Percentiles rank a stretch among this genome's conserved stretches.
These are phyloP conservation scores for Ptilorrhoa leucosticta DNA, from an alignment of 2,113 vertebrate species.

Conservation along the genomic window DNA sequence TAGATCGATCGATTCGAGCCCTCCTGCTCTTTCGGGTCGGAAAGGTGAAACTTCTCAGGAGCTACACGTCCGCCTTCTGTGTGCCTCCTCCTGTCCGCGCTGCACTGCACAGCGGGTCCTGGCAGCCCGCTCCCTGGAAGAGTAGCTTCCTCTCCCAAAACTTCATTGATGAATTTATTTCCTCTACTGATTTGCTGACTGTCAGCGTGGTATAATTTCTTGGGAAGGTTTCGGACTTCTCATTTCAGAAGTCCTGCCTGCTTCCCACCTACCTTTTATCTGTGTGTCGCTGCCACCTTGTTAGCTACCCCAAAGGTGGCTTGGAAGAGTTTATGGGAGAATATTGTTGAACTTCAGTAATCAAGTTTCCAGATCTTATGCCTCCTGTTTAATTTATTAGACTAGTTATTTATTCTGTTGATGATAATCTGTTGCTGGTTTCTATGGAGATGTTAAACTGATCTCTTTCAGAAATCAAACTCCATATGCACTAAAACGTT, in stretches of 20 bases:
- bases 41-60: slow-evolving; percentile 37
- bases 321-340: slow-evolving; percentile 72
- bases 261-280: not conserved
- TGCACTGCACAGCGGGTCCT: not conserved
- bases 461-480: slow-evolving; percentile 89
- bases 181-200: slow-evolving; percentile 22
- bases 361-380: slow-evolving; percentile 86
- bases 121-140: not conserved
- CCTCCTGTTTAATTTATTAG: slow-evolving; percentile 90
- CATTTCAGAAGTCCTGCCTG: not conserved
- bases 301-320: slow-evolving; percentile 52
- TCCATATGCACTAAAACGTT: slow-evolving; percentile 82
- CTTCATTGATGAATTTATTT: slow-evolving; percentile 16
- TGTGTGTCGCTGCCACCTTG: slow-evolving; percentile 4
- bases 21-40: not conserved
- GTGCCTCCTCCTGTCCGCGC: slow-evolving; percentile 22
- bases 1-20: not conserved
- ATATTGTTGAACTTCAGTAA: slow-evolving; percentile 82
- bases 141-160: not conserved
- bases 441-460: slow-evolving; percentile 90
- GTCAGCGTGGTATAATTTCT: not conserved
- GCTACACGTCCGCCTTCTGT: not conserved
- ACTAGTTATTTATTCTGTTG: slow-evolving; percentile 89
- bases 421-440: slow-evolving; percentile 90
- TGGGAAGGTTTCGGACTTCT: not conserved